Evolutionary conservation across 2,797 vertebrate species (phyloP).

Genomic region (Tapera naevia): DNA sequence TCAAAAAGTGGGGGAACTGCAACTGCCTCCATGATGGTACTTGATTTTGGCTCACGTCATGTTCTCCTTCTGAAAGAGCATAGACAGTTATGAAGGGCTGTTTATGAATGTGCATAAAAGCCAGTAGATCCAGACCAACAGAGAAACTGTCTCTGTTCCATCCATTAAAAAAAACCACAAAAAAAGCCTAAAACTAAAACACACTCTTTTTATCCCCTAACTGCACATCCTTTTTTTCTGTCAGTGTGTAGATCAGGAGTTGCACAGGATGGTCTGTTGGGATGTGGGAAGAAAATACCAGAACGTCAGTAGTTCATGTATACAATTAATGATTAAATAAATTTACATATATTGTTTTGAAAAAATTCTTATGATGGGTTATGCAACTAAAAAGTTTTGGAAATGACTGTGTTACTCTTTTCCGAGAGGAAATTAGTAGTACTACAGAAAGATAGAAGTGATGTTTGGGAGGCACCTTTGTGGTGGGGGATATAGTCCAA

Average conservation of each 20-base stretch:
- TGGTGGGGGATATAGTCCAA: background rate
- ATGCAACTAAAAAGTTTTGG: background rate
- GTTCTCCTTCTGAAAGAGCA: background rate
- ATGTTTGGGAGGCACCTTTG: background rate
- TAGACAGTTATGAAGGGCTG: background rate
- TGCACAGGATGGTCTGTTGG: background rate
- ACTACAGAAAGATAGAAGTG: background rate
- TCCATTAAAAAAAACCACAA: background rate
- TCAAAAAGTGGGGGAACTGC: background rate
- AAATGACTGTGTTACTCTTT: background rate
- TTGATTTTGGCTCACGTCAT: background rate
- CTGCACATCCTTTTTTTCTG: background rate
- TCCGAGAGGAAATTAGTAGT: background rate
- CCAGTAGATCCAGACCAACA: background rate
- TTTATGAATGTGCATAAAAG: background rate
- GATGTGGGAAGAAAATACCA: background rate
- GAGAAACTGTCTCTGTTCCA: background rate
- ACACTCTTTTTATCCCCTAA: background rate
- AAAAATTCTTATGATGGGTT: background rate
- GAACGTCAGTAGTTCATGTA: background rate
- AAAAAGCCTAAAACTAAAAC: accelerated
- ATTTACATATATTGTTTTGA: background rate
- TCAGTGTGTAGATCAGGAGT: background rate
- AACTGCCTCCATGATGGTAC: accelerated
- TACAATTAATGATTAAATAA: background rate